phyloP scores from a whole-genome alignment of 2,797 vertebrate genomes.

The Clarias platycephalus region DNA sequence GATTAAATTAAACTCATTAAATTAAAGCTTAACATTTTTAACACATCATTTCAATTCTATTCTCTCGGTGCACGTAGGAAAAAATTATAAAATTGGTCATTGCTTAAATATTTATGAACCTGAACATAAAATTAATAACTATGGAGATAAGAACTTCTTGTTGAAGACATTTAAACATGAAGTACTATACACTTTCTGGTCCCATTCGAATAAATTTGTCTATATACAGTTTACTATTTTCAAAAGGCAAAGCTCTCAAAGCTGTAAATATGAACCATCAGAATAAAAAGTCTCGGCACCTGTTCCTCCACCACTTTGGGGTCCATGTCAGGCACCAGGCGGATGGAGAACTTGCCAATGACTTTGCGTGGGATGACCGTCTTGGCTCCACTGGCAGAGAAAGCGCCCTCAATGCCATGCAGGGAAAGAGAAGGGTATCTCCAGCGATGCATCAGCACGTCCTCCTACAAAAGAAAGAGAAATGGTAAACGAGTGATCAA shows the following conservation, averaged over 20 bases:
- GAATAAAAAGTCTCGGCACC: constrained; percentile 64
- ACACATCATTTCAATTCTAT: no score
- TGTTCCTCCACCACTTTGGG: constrained; percentile 84
- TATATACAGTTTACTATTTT: background rate
- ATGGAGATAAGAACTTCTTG: no score
- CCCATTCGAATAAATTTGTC: background rate
- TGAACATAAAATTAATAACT: no score
- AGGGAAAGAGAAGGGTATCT: constrained; percentile 92
- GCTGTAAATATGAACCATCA: background rate
- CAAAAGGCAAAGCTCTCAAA: background rate
- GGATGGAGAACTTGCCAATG: constrained; percentile 95
- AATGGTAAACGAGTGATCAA: background rate
- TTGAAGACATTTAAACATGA: background rate
- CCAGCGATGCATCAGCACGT: constrained; percentile 95
- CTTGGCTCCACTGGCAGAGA: constrained; percentile 87
- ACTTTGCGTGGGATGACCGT: constrained; percentile 96
- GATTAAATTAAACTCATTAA: no score
- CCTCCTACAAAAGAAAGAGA: constrained; percentile 70
- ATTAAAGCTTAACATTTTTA: no score
- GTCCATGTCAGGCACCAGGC: constrained; percentile 93
- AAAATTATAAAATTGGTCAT: no score
- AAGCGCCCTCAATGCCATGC: constrained; percentile 95
- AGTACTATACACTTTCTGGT: background rate
- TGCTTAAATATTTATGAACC: no score
- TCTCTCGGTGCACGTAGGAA: no score